These are phyloP conservation scores for Apodemia hepburni DNA, from an alignment of 2,888 invertebrate species.

Conservation along the genomic window DNA sequence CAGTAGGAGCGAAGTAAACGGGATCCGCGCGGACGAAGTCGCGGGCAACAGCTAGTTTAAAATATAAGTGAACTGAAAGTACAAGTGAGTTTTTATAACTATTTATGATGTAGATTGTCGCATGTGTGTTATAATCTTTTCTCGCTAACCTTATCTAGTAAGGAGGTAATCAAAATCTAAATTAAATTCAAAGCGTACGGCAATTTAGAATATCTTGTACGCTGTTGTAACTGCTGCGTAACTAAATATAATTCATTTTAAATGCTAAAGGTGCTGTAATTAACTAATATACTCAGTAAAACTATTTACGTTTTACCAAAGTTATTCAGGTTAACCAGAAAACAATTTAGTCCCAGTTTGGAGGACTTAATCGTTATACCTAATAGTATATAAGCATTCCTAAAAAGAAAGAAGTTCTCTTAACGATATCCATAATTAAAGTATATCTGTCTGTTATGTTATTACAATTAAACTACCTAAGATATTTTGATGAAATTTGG, in stretches of 20 bases:
- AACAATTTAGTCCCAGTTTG: not conserved
- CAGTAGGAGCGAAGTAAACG: too few species aligned
- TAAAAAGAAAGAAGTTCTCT: too few species aligned
- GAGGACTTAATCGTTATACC: not conserved
- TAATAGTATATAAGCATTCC: too few species aligned
- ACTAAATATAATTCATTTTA: slow-evolving; percentile 25
- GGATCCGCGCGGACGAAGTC: too few species aligned
- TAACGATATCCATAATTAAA: too few species aligned
- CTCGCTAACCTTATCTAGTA: slow-evolving; percentile 27
- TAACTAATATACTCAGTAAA: slow-evolving; percentile 14
- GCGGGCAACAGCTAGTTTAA: too few species aligned
- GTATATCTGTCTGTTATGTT: too few species aligned
- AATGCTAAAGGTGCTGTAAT: slow-evolving; percentile 21
- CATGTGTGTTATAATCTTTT: not conserved
- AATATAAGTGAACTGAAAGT: too few species aligned
- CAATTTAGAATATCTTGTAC: slow-evolving; percentile 25
- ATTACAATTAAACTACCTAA: too few species aligned
- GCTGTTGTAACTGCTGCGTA: slow-evolving; percentile 25
- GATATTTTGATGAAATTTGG: too few species aligned
- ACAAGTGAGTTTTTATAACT: too few species aligned
- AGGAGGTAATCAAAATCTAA: slow-evolving; percentile 32
- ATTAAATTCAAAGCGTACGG: slow-evolving; percentile 30
- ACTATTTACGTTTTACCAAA: not conserved
- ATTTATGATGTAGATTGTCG: not conserved
- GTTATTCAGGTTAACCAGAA: slow-evolving; percentile 7